phyloP scores from a whole-genome alignment of 2,797 vertebrate genomes.

The Melanotaenia boesemani region DNA sequence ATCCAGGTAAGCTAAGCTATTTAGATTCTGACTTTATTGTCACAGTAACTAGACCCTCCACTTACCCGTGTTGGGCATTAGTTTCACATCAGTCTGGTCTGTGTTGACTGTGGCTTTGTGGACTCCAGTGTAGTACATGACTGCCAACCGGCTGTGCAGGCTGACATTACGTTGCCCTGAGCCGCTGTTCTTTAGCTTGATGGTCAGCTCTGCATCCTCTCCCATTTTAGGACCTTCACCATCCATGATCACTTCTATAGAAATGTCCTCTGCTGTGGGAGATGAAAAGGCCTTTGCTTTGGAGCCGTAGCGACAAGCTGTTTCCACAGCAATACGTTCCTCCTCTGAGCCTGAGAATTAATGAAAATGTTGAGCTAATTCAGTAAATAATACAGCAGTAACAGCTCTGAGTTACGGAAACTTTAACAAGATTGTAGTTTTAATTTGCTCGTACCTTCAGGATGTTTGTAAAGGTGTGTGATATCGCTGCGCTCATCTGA shows the following conservation, averaged over 20 bases:
- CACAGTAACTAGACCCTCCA: not conserved
- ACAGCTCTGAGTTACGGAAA: not conserved
- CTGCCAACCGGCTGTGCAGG: constrained; percentile 85
- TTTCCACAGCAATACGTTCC: constrained; percentile 92
- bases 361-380: not conserved
- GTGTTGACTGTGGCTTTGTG: constrained; percentile 83
- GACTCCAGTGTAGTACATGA: constrained; percentile 93
- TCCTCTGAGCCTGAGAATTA: constrained; percentile 82
- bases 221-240: constrained; percentile 84
- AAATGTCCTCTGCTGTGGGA: constrained; percentile 81
- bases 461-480: constrained; percentile 89
- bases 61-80: constrained; percentile 86
- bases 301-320: constrained; percentile 86
- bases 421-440: not conserved
- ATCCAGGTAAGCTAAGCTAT: not conserved
- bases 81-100: constrained; percentile 70
- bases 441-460: constrained; percentile 83
- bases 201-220: constrained; percentile 78
- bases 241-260: constrained; percentile 82
- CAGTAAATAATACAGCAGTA: not conserved
- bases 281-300: constrained; percentile 82
- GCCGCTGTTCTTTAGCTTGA: constrained; percentile 84
- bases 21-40: not conserved
- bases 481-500: constrained; percentile 85
- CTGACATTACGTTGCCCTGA: constrained; percentile 76